Evolutionary conservation across 2,113 vertebrate species (phyloP).

Genomic region (Loxodonta africana): DNA sequence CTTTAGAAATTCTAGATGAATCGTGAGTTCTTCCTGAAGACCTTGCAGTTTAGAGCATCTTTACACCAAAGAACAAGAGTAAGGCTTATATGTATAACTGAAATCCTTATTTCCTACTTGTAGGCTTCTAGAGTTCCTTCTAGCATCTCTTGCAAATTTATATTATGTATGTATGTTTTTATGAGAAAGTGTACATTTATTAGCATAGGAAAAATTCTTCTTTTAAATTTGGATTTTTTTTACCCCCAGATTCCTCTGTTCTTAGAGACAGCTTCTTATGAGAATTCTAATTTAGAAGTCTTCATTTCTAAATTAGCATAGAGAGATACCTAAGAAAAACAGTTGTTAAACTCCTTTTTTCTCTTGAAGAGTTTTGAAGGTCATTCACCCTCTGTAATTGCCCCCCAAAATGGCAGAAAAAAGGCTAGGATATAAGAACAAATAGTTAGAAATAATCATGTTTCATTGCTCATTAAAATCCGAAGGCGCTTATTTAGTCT

Average conservation of each 20-base stretch:
- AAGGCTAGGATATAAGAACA: neutral
- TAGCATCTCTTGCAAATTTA: neutral
- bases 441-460: neutral
- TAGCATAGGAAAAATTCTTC: conserved; percentile 28
- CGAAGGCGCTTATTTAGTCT: neutral
- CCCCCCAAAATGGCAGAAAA: neutral
- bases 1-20: neutral
- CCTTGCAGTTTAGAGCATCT: neutral
- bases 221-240: conserved; percentile 54
- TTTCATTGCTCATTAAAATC: neutral
- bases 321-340: conserved; percentile 20
- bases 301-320: conserved; percentile 11
- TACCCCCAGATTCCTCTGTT: neutral
- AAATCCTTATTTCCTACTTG: neutral
- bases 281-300: neutral
- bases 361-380: conserved; percentile 35
- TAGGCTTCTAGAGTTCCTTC: neutral
- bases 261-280: conserved; percentile 42
- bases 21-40: conserved; percentile 1
- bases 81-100: neutral
- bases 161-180: neutral
- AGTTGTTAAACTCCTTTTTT: neutral
- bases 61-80: neutral
- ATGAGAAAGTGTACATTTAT: neutral
- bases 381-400: conserved; percentile 2